Conservation (phyloP, 1,140 invertebrate species). For the Pogonomyrmex californicus region DNA sequence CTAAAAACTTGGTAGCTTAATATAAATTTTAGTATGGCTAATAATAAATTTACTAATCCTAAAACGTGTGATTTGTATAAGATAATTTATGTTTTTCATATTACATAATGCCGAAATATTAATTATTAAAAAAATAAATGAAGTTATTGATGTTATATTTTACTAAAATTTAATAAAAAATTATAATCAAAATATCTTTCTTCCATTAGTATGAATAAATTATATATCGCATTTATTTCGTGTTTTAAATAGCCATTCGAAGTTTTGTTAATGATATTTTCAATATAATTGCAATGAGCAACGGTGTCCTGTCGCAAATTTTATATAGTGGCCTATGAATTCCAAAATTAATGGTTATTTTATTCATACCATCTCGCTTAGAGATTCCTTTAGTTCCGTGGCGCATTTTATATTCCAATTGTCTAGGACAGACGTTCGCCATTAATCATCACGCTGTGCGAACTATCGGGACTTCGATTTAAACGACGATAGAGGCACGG, state of each 20-base stretch:
- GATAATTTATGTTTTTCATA: neutral
- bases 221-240: neutral
- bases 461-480: conserved; percentile 61
- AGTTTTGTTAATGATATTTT: conserved; percentile 38
- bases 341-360: conserved; percentile 73
- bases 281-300: conserved; percentile 40
- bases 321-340: conserved; percentile 29
- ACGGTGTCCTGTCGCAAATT: conserved; percentile 50
- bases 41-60: conserved; percentile 2
- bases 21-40: neutral
- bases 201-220: neutral
- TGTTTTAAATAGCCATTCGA: neutral
- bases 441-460: conserved; percentile 69
- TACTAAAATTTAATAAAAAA: conserved; percentile 6
- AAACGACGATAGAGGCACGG: conserved; percentile 58
- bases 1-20: conserved; percentile 12
- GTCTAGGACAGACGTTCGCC: conserved; percentile 72
- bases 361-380: conserved; percentile 68
- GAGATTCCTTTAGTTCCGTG: conserved; percentile 65
- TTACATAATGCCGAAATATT: neutral
- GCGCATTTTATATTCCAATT: conserved; percentile 71
- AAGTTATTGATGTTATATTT: neutral
- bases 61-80: neutral
- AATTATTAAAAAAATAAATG: neutral
- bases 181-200: conserved; percentile 7